Evolutionary conservation across 2,888 invertebrate genomes (phyloP).

Genomic region (Hyalella azteca): DNA sequence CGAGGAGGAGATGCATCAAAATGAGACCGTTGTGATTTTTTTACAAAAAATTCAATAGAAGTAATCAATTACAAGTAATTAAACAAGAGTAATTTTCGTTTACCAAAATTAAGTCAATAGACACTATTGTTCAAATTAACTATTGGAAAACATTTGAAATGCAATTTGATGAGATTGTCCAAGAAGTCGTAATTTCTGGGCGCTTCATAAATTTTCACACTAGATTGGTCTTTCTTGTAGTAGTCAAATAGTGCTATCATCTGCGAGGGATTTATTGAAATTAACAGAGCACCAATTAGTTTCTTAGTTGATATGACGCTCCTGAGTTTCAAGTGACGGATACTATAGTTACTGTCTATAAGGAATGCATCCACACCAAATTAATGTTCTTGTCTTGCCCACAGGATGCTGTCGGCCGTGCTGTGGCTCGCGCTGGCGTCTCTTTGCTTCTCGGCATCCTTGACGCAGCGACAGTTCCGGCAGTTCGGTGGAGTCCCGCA

Average conservation of each 20-base stretch:
- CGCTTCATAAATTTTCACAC: background rate
- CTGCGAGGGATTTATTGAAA: background rate
- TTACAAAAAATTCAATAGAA: no score
- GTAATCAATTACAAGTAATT: no score
- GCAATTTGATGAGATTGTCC: no score
- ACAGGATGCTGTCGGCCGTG: slow-evolving; percentile 9
- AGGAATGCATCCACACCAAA: background rate
- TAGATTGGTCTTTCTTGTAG: background rate
- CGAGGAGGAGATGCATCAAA: no score
- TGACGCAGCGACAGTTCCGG: slow-evolving; percentile 29
- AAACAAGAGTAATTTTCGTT: no score
- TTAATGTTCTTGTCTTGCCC: background rate
- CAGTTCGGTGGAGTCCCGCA: background rate
- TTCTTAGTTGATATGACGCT: background rate
- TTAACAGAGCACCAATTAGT: background rate
- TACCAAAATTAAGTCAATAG: no score
- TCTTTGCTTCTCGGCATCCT: background rate
- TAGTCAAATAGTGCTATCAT: background rate
- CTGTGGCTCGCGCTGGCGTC: slow-evolving; percentile 13
- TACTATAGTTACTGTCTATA: no score
- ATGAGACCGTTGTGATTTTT: no score
- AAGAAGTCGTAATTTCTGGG: no score
- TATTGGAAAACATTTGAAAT: no score
- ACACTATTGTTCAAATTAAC: no score
- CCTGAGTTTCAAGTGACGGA: background rate